A percentile compares a stretch with the other conserved stretches of the same genome.
phyloP scores from a whole-genome alignment of 2,888 invertebrate species.

The Agrochola circellaris region DNA sequence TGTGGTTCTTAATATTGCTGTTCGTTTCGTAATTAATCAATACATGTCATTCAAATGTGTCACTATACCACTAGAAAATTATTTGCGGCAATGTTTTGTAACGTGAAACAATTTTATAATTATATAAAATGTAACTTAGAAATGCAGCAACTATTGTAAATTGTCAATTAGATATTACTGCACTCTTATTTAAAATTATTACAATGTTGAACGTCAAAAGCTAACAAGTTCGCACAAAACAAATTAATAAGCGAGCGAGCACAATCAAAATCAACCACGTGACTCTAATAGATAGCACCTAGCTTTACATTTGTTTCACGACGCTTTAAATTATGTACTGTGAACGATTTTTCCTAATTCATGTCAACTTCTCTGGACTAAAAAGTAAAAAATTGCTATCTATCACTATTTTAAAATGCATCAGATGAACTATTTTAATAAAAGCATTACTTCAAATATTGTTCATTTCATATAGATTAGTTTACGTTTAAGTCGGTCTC shows the following conservation, averaged over 20 bases:
- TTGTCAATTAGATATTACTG: conserved; percentile 30
- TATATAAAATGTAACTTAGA: conserved; percentile 28
- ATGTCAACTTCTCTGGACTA: conserved; percentile 47
- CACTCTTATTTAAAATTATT: conserved; percentile 30
- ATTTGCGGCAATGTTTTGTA: conserved; percentile 29
- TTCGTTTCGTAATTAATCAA: conserved; percentile 29
- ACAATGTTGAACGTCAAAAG: conserved; percentile 48
- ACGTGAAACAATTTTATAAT: conserved; percentile 26
- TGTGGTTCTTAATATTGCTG: conserved; percentile 8
- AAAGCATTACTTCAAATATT: conserved; percentile 61
- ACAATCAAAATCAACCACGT: conserved; percentile 51
- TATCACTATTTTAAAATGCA: conserved; percentile 66
- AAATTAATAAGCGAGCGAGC: conserved; percentile 53
- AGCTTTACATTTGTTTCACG: conserved; percentile 55
- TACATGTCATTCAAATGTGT: conserved; percentile 36
- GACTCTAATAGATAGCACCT: conserved; percentile 64
- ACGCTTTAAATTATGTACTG: conserved; percentile 57
- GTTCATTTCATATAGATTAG: conserved; percentile 60
- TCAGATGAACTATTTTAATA: conserved; percentile 63
- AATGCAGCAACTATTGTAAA: conserved; percentile 43
- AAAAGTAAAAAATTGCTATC: conserved; percentile 58
- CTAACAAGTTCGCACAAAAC: conserved; percentile 40
- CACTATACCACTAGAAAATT: conserved; percentile 39
- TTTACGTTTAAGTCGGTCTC: conserved; percentile 52
- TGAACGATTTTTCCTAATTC: conserved; percentile 42